Conservation (phyloP, 2,888 invertebrate species). For the Calliphora vomitoria region DNA sequence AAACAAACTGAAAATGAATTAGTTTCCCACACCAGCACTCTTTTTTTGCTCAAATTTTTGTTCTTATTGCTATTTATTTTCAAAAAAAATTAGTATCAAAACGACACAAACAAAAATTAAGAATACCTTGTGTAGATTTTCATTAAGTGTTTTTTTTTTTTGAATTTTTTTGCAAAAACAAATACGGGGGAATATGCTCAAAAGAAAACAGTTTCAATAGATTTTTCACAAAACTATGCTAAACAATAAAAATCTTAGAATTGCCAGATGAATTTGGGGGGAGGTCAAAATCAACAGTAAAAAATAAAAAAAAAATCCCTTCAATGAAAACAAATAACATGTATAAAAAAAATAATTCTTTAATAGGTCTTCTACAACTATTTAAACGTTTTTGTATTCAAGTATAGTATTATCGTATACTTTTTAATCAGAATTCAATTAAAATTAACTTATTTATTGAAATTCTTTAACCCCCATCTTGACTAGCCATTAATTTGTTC, state of each 20-base stretch:
- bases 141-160: neutral
- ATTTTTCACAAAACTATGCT: conserved; percentile 37
- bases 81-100: conserved; percentile 24
- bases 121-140: conserved; percentile 34
- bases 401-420: too few species aligned
- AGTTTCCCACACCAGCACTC: conserved; percentile 49
- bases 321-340: too few species aligned
- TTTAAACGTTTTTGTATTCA: too few species aligned
- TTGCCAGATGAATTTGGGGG: neutral
- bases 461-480: too few species aligned
- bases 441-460: too few species aligned
- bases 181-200: neutral
- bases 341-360: too few species aligned
- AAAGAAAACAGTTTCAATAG: neutral
- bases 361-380: too few species aligned
- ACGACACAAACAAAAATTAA: conserved; percentile 2
- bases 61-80: conserved; percentile 42
- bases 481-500: too few species aligned
- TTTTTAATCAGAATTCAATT: too few species aligned
- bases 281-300: neutral
- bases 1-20: conserved; percentile 81
- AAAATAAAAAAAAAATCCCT: too few species aligned
- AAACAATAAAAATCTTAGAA: conserved; percentile 2
- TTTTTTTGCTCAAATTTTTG: conserved; percentile 34
- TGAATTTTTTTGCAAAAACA: conserved; percentile 31